Percentiles rank a stretch among this genome's conserved stretches.
Conservation (phyloP, 2,113 vertebrate genomes). For the Semnornis frantzii region DNA sequence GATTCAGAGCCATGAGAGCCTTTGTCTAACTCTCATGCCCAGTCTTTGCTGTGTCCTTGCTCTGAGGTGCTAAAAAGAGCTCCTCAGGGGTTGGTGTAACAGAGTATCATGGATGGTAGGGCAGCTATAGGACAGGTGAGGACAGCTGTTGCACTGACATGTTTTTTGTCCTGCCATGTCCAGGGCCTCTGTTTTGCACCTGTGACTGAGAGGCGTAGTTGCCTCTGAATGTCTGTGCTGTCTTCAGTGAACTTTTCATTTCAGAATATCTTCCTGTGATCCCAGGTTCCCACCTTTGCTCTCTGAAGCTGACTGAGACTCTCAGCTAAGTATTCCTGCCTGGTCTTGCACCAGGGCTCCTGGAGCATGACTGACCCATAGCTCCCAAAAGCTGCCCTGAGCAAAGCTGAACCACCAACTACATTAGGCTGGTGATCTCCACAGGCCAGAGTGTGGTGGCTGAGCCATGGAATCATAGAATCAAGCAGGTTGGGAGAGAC, state of each 20-base stretch:
- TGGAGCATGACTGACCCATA: not conserved
- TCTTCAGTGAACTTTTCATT: not conserved
- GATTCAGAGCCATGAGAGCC: not conserved
- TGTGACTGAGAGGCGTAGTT: not conserved
- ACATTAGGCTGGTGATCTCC: not conserved
- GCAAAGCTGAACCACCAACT: not conserved
- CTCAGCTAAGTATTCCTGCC: not conserved
- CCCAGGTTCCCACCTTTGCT: not conserved
- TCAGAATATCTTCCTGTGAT: not conserved
- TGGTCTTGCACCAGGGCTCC: not conserved
- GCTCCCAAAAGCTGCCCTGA: not conserved
- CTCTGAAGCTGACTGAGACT: not conserved
- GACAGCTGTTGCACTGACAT: not conserved
- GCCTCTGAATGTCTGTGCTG: not conserved
- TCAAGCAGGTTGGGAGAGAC: too few species aligned
- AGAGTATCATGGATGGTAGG: not conserved
- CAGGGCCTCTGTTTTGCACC: not conserved
- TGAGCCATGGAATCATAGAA: not conserved
- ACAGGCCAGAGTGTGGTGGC: not conserved
- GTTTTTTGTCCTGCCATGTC: not conserved
- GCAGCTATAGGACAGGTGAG: not conserved
- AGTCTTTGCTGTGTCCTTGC: not conserved
- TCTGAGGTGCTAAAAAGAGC: not conserved
- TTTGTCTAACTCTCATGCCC: not conserved
- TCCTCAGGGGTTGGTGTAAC: not conserved